Base-by-base conservation (phyloP, 1,140 invertebrate species). In the Scaptomyza hsui region DNA sequence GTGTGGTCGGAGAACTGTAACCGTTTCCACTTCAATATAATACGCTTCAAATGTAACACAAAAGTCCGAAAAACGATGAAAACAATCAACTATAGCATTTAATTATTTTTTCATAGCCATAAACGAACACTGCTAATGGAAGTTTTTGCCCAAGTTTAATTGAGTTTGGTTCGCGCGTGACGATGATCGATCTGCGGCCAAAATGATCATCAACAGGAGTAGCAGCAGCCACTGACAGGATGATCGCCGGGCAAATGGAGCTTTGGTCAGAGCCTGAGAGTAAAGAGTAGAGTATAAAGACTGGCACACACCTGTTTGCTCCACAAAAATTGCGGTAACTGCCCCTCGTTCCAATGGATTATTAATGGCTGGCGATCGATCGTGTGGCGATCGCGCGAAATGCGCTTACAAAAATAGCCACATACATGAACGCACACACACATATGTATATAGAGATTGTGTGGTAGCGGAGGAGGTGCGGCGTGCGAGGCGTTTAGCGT, bases 301-400 rank as follows among this genome's bases (percentile, higher is more conserved):
- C 48, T n/a, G n/a, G 29, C 32, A 47, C 32, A 86, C 82, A 86
- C 82, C 82, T 86, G 82, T 88, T 86, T 76, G 70, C 60, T 56
- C 49, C 70, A 52, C 62, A 55, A 49, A 55, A 49, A 72, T 44
- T 55, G 52, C 41, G 35, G 32, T 19, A 39, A 41, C 24, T 64
- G 71, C 68, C 57, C 45, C 72, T 86, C 67, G 73, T 83, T 82
- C 56, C 78, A 48, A 86, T 81, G 75, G 63, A 79, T 90, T 86
- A 90, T 90, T 90, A 90, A 90, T 90, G 89, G 85, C 85, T 75
- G 71, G 75, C 83, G 78, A 90, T 90, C 88, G 72, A 90, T 90
- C 88, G 82, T 81, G 57, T 45, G 61, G 53, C 57, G 81, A 80
- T 86, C 77, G 69, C 47, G 64, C 51, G 52, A 77, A 29, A 62